Base-by-base conservation (phyloP, 2,113 vertebrate genomes). In the Danio rerio region DNA sequence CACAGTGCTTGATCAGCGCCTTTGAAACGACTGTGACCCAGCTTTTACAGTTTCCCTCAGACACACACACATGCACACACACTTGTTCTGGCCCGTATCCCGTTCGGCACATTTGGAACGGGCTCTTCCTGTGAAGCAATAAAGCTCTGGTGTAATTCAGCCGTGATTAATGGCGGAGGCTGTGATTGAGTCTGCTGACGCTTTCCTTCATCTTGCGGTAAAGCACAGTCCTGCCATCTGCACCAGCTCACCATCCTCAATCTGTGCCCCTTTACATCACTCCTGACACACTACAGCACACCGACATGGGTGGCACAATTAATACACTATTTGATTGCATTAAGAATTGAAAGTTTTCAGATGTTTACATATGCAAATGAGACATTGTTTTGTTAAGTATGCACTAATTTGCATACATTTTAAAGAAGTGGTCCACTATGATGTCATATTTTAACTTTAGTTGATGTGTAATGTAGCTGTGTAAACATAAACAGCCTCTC, bases 121-220 rank as follows among this genome's bases (percentile, higher is more conserved):
- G 31, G 20, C 16, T 72, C 59, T 49, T 63, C 42, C 53, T 75
- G 55, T 45, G 52, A 20, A 20, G 73, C 73, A 9, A 59, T 63
- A 62, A 78, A 77, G 43, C 43, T 72, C 47, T 77, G 58, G 15
- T 81, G 63, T n/a, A 77, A 16, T 81, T 80, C 71, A 75, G 59
- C 18, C 18, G 20, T 63, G 75, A 63, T 78, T 63, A 62, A 78
- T 78, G 12, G 45, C 5, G 11, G 73, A 61, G 45, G 45, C 12
- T 78, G 62, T 61, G 75, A 78, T 47, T 59, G 73, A 59, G 55
- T 75, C 55, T 43, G 42, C 11, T 61, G 73, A 59, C 5, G 42
- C 31, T 71, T 42, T 75, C 73, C 59, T n/a, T 47, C 59, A 11
- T 63, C 13, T 40, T 63, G 75, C 20, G 4, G 43, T 62, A 43